A percentile compares a stretch with the other conserved stretches of the same genome.
These are phyloP conservation scores for Phaethornis superciliosus DNA, from an alignment of 2,113 vertebrate genomes.

Conservation along the genomic window DNA sequence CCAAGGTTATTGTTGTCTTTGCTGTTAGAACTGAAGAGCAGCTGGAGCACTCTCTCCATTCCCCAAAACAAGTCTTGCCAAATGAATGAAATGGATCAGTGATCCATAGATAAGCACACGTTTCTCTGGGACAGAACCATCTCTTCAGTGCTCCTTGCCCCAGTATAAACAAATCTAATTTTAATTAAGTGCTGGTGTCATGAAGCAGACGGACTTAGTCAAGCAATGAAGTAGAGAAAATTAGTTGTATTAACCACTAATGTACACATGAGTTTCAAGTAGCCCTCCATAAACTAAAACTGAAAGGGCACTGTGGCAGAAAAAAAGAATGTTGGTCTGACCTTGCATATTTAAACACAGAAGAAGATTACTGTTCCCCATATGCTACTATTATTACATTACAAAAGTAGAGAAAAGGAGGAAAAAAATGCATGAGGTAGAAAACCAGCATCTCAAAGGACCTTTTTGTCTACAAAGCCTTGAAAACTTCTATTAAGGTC, in stretches of 20 bases:
- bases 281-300: background rate
- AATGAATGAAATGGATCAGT: background rate
- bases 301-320: background rate
- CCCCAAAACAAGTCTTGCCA: background rate
- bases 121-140: background rate
- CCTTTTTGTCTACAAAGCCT: background rate
- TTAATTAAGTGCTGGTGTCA: conserved; percentile 39
- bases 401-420: background rate
- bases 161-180: conserved; percentile 33
- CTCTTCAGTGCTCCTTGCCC: background rate
- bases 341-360: background rate
- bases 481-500: background rate
- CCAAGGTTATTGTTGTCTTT: conserved; percentile 4
- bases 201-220: conserved; percentile 32
- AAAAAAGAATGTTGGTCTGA: background rate
- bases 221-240: conserved; percentile 50
- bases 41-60: background rate
- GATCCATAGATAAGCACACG: background rate
- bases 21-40: background rate
- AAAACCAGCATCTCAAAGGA: background rate
- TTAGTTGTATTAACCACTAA: conserved; percentile 30
- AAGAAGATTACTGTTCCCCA: background rate
- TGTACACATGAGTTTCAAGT: background rate
- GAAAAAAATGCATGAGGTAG: background rate
- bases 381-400: background rate